Conservation (phyloP, 2,797 vertebrate species). For the Geotrypetes seraphini region DNA sequence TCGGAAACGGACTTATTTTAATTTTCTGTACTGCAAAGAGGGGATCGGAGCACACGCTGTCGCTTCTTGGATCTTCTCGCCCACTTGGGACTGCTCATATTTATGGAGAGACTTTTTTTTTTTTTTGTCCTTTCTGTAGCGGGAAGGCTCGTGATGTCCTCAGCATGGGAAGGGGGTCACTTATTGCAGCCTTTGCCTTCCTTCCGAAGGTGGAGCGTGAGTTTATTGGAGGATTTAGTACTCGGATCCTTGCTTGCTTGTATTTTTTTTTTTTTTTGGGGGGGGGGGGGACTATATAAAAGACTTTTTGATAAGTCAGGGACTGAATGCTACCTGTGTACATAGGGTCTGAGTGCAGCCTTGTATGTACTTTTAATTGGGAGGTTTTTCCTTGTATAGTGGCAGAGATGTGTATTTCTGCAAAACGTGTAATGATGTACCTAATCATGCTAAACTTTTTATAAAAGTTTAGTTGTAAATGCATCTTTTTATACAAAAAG, state of each 20-base stretch:
- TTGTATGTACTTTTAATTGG: constrained; percentile 71
- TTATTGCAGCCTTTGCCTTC: constrained; percentile 83
- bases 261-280: no score
- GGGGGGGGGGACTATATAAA: no score
- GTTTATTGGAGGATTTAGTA: constrained; percentile 75
- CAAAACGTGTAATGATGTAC: constrained; percentile 94
- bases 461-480: constrained; percentile 99
- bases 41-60: constrained; percentile 6
- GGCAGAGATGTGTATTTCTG: constrained; percentile 87
- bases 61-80: no score
- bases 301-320: no score
- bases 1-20: constrained; percentile 56
- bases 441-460: constrained; percentile 99
- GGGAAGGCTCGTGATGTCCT: constrained; percentile 84
- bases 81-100: constrained; percentile 84
- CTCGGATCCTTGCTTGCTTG: constrained; percentile 77
- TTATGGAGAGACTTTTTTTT: constrained; percentile 87
- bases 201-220: constrained; percentile 87
- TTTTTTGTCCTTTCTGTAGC: constrained; percentile 83
- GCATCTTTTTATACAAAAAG: constrained; percentile 96
- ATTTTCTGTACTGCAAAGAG: constrained; percentile 55
- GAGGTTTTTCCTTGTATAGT: constrained; percentile 84
- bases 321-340: constrained; percentile 76
- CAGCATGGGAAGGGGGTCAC: constrained; percentile 70
- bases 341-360: no score